These are phyloP conservation scores for Pelochelys cantorii DNA, from an alignment of 2,797 vertebrate genomes.

Conservation along the genomic window DNA sequence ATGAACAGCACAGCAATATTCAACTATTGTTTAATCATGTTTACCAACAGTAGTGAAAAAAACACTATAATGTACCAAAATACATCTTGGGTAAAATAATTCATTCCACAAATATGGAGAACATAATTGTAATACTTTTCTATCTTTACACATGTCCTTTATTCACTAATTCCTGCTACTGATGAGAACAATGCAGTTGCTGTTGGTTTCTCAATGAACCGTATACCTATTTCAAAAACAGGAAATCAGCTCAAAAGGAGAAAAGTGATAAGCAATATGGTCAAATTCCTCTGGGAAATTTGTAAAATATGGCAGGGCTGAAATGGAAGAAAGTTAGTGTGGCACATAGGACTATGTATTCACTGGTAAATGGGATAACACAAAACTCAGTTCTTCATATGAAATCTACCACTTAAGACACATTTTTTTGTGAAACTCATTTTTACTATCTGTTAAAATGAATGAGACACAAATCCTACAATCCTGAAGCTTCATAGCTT, in stretches of 20 bases:
- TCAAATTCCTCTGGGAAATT: neutral
- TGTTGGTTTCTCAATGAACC: conserved; percentile 18
- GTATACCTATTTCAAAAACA: conserved; percentile 33
- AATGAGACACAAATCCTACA: neutral
- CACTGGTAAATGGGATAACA: neutral
- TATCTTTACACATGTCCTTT: neutral
- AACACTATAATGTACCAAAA: conserved; percentile 48
- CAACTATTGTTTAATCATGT: conserved; percentile 76
- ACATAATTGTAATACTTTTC: neutral
- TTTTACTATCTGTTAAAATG: neutral
- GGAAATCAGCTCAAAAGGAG: conserved; percentile 31
- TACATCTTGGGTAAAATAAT: conserved; percentile 45
- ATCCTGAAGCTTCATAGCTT: neutral
- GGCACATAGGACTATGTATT: neutral
- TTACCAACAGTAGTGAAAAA: conserved; percentile 49
- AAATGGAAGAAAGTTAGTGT: neutral
- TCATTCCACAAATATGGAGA: neutral
- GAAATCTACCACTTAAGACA: neutral
- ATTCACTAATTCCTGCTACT: conserved; percentile 5
- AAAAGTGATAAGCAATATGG: conserved; percentile 7
- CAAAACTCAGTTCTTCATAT: neutral
- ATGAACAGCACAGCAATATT: conserved; percentile 55
- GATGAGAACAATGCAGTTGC: conserved; percentile 14
- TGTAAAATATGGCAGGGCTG: neutral
- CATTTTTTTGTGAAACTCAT: neutral